Percentiles rank a stretch among this genome's conserved stretches.
Evolutionary conservation across 2,113 vertebrate species (phyloP).

Genomic region (Osmerus mordax): DNA sequence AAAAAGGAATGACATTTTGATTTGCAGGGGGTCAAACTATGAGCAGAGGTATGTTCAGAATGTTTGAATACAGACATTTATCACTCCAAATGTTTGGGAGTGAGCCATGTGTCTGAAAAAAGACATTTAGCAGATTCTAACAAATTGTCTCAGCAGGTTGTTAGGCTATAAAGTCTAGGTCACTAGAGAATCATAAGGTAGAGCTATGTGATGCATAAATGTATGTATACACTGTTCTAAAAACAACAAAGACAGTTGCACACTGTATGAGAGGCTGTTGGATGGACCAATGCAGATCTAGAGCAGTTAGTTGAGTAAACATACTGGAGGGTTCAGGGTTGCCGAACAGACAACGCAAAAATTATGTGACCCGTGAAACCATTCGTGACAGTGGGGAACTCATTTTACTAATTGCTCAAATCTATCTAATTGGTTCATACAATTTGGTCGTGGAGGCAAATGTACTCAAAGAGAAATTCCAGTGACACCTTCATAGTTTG

Average conservation of each 20-base stretch:
- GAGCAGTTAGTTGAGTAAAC: slow-evolving; percentile 33
- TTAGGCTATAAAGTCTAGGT: not conserved
- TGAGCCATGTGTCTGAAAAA: too few relatives aligned
- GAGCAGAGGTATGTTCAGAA: slow-evolving; percentile 35
- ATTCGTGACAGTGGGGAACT: slow-evolving; percentile 59
- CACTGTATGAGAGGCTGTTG: slow-evolving; percentile 8
- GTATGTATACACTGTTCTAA: not conserved
- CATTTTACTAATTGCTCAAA: slow-evolving; percentile 72
- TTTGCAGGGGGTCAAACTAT: slow-evolving; percentile 10
- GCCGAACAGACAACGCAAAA: slow-evolving; percentile 21
- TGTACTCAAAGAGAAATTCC: slow-evolving; percentile 10
- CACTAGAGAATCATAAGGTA: too few relatives aligned
- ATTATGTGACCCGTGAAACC: slow-evolving; percentile 54
- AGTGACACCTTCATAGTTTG: slow-evolving; percentile 4
- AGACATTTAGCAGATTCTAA: not conserved
- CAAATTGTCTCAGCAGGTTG: too few relatives aligned
- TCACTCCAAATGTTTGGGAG: not conserved
- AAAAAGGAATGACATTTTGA: not conserved
- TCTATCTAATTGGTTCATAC: slow-evolving; percentile 60
- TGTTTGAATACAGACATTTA: slow-evolving; percentile 9
- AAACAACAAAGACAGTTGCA: not conserved
- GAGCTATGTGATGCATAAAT: too few relatives aligned
- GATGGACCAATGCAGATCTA: slow-evolving; percentile 4
- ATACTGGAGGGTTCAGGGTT: slow-evolving; percentile 31
- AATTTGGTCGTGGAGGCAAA: slow-evolving; percentile 46